A percentile compares a stretch with the other conserved stretches of the same genome.
These are phyloP conservation scores for Augiades crinisus DNA, from an alignment of 2,888 invertebrate genomes.

Conservation along the genomic window DNA sequence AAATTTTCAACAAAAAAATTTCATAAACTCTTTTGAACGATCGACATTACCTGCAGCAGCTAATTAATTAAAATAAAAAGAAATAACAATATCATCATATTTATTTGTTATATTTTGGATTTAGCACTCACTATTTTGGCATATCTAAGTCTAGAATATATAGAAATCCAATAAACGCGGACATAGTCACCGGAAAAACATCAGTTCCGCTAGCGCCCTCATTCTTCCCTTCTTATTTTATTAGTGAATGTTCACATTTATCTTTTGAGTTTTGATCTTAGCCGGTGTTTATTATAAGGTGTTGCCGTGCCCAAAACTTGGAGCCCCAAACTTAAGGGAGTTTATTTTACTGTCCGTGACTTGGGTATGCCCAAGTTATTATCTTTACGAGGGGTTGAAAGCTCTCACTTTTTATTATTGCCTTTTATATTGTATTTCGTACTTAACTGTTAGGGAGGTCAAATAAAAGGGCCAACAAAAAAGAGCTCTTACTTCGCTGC, in stretches of 20 bases:
- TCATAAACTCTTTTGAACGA: too few species aligned
- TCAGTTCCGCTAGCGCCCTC: not conserved
- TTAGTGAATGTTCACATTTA: not conserved
- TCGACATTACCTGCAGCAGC: too few species aligned
- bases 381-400: conserved; percentile 76
- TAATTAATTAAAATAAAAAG: too few species aligned
- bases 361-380: conserved; percentile 58
- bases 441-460: conserved; percentile 58
- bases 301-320: conserved; percentile 9
- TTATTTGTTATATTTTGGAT: too few species aligned
- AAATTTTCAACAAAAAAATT: too few species aligned
- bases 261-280: conserved; percentile 7
- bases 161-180: too few species aligned
- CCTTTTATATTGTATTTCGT: conserved; percentile 58
- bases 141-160: too few species aligned
- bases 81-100: too few species aligned
- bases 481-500: conserved; percentile 48
- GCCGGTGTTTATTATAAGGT: conserved; percentile 30
- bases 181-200: too few species aligned
- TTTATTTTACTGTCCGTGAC: conserved; percentile 50
- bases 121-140: too few species aligned
- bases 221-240: not conserved
- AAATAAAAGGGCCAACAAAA: conserved; percentile 44
- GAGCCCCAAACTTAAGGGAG: conserved; percentile 37
- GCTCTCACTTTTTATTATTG: conserved; percentile 69